These are phyloP conservation scores for Buceros bicornis DNA, from an alignment of 2,797 vertebrate genomes.

Conservation along the genomic window DNA sequence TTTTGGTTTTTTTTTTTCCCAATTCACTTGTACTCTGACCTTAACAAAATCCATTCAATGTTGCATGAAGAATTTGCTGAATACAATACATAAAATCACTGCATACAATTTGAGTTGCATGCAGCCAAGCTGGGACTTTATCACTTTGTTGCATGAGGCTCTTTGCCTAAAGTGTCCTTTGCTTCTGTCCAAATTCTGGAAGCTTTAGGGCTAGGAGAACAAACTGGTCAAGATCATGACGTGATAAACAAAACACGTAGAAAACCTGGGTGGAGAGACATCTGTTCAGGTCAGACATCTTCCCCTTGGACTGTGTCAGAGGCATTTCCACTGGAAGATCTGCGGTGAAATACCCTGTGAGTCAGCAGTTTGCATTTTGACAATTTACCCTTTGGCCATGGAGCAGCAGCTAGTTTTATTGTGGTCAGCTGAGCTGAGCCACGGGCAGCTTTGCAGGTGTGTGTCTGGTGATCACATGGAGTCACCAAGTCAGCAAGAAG, in stretches of 20 bases:
- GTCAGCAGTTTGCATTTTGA: background rate
- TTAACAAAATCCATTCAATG: fast-evolving
- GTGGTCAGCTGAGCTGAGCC: background rate
- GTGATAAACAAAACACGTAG: fast-evolving
- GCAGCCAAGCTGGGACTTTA: no score
- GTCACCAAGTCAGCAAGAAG: background rate
- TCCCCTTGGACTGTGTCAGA: fast-evolving
- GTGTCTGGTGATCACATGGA: fast-evolving
- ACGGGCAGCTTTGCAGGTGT: fast-evolving
- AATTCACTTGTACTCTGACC: background rate
- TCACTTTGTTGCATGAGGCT: background rate
- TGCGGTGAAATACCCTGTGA: fast-evolving
- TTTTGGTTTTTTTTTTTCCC: background rate
- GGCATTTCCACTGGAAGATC: background rate
- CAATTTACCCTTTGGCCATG: background rate
- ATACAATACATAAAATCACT: background rate
- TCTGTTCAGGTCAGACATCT: background rate
- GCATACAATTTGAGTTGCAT: fast-evolving
- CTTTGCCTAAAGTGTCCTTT: background rate
- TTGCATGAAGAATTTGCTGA: background rate
- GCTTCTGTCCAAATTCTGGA: background rate
- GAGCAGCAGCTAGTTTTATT: background rate
- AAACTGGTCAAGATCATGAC: background rate
- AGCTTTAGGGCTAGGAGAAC: background rate
- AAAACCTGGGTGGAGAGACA: background rate